A percentile compares a stretch with the other conserved stretches of the same genome.
These are phyloP conservation scores for Leucoraja erinaceus DNA, from an alignment of 2,113 vertebrate genomes.

Conservation along the genomic window DNA sequence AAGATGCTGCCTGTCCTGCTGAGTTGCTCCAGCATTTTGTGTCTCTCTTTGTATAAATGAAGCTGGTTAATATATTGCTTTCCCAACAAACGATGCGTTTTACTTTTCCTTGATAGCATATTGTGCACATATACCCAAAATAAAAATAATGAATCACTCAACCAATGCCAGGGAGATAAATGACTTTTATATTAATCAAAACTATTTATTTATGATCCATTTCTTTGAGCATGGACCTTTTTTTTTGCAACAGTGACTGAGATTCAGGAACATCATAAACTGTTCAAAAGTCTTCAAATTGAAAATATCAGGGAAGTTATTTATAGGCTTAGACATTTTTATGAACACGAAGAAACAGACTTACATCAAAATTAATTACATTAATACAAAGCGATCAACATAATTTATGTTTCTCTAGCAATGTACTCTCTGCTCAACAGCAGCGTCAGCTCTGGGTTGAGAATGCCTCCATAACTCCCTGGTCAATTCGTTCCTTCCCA, in stretches of 20 bases:
- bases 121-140: background rate
- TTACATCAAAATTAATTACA: background rate
- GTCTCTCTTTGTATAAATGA: no score
- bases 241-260: background rate
- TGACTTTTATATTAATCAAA: background rate
- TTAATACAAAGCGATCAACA: background rate
- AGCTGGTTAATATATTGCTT: background rate
- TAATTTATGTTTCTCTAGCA: background rate
- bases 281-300: background rate
- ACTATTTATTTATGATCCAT: background rate
- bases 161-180: background rate
- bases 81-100: background rate
- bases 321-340: slow-evolving; percentile 1
- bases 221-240: background rate
- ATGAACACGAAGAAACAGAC: background rate
- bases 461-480: no score
- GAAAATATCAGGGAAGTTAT: background rate
- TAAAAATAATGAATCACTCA: background rate
- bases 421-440: background rate
- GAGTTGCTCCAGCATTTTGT: no score
- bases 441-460: background rate
- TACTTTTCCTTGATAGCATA: background rate
- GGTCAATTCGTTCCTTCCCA: no score
- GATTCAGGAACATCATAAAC: background rate
- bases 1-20: no score